Evolutionary conservation across 2,113 vertebrate genomes (phyloP).

Genomic region (Litocranius walleri): DNA sequence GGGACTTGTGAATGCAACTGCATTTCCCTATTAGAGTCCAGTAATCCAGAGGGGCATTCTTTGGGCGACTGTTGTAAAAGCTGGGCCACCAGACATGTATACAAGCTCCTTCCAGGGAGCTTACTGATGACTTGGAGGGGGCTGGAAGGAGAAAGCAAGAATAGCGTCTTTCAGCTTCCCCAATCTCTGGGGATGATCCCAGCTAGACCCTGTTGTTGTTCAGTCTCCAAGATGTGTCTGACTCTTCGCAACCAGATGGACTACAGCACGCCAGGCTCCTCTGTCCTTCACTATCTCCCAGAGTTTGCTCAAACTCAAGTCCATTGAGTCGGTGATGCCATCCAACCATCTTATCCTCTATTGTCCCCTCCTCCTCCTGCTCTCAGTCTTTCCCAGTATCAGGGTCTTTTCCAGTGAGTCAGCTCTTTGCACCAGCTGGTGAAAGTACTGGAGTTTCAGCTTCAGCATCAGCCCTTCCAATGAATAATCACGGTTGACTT

Average conservation of each 20-base stretch:
- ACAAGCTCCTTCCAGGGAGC: background rate
- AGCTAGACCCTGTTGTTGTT: background rate
- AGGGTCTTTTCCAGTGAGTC: background rate
- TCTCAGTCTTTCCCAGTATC: background rate
- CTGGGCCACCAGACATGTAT: background rate
- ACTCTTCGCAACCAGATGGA: background rate
- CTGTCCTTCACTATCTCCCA: background rate
- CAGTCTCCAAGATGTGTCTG: background rate
- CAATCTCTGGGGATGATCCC: background rate
- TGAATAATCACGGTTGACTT: rapidly evolving
- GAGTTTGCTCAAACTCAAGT: background rate
- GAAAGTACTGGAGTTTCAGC: background rate
- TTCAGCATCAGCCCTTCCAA: background rate
- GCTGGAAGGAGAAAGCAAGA: background rate
- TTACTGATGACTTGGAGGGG: background rate
- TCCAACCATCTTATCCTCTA: background rate
- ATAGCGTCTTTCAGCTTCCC: background rate
- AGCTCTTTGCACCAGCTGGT: background rate
- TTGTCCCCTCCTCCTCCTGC: background rate
- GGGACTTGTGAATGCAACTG: background rate
- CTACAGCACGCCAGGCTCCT: background rate
- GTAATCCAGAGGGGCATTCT: background rate
- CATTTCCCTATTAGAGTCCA: background rate
- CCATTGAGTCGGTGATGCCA: background rate
- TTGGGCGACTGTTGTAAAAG: background rate